Base-by-base conservation (phyloP, 2,113 vertebrate species). In the Noctilio leporinus region DNA sequence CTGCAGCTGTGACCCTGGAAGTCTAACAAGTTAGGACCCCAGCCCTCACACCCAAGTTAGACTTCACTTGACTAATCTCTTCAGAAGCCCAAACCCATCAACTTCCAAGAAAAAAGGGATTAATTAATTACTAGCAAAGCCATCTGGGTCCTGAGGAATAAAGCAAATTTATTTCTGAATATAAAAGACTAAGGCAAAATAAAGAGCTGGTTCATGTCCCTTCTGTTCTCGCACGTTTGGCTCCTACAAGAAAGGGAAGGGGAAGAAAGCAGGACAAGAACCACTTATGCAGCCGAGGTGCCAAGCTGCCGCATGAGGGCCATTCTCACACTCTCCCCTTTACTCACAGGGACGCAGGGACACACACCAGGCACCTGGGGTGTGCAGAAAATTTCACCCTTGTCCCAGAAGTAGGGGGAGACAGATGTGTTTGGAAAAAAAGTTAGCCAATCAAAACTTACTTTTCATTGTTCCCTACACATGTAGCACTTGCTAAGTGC, bases 111-210 rank as follows among this genome's bases (percentile, higher is more conserved):
- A 55, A 83, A 96, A 94, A 96, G 16, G 73, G 94, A 76, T 95
- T 97, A 97, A 96, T 96, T 96, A 97, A 97, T 89, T 85, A 91
- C 57, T n/a, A 82, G 35, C 3, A 95, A 73, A 88, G 83, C 55
- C 0, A 24, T 24, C 49, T 80, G 75, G 55, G 64, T 94, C 28
- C 40, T 64, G 80, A 96, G 72, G 2, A 88, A 14, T 59, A 43
- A 95, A 96, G 78, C 80, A 96, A 94, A 97, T 86, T 70, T 86
- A 91, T 95, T 96, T 95, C 96, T 96, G 75, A 40, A 30, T 92
- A 78, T 96, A 88, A 96, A 97, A 97, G 93, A 75, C 2, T 81
- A 86, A 94, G 91, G 95, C 38, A 67, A 67, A 95, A 78, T 4
- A 76, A 95, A 83, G 45, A 80, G 26, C 3, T 88, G 82, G 92